Base-by-base conservation (phyloP, 1,140 invertebrate species). In the Drosophila hydei region DNA sequence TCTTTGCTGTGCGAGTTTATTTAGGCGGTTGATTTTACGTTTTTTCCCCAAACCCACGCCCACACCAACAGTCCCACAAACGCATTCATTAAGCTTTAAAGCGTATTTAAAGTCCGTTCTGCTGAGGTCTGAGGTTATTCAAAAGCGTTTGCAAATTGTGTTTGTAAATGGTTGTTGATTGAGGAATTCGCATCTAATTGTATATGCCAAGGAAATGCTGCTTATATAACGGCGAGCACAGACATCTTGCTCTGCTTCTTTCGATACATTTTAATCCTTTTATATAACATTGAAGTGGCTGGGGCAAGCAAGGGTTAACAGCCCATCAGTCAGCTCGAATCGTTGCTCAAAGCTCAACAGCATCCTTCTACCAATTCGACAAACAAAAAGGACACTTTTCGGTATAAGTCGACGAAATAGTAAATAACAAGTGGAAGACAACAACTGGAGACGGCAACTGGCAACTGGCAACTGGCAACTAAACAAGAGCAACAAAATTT, bases 381-480 rank as follows among this genome's bases (percentile, higher is more conserved):
- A 59, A 52, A 71, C 48, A 61, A 78, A 76, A 69, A 42, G 72
- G 72, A 79, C 63, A 75, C 54, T 75, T 75, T 72, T 60, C 54
- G 60, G 54, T 64, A 64, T 65, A 65, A 65, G 68, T 71, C 68
- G 65, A 71, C 68, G 75, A 79, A 84, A 85, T 84, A 83, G 79
- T 83, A 84, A 83, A 83, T 85, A 84, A 83, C 72, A 84, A 54
- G 30, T 33, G 30, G 62, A 77, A 58, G 81, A 65, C 69, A 79
- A 70, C 73, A 77, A 62, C 60, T 54, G 30, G 47, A 52, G 16
- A 48, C 23, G 51, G 47, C 33, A 50, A 62, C 55, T 43, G 61
- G 68, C 60, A 70, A 69, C 64, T 68, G 60, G 56, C 67, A 58
- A 65, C 73, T 73, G 77, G 72, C 62, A 79, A 72, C 43, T 42